These are phyloP conservation scores for Tauraco erythrolophus DNA, from an alignment of 2,113 vertebrate genomes.

Conservation along the genomic window DNA sequence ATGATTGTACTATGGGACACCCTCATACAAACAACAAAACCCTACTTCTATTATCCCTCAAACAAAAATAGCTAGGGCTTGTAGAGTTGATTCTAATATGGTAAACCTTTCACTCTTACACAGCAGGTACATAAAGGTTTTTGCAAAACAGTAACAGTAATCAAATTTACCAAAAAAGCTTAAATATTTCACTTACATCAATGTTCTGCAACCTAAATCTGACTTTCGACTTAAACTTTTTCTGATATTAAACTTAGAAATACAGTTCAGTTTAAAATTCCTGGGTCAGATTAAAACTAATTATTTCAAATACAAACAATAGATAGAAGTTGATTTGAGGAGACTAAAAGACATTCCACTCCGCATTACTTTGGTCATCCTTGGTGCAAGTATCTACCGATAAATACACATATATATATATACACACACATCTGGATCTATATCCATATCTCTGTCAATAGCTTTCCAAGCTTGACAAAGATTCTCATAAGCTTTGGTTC, in stretches of 20 bases:
- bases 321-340: neutral
- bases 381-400: neutral
- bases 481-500: neutral
- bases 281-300: neutral
- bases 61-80: neutral
- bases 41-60: neutral
- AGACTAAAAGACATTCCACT: neutral
- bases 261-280: neutral
- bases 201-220: neutral
- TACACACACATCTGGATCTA: too few species aligned
- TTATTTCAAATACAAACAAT: neutral
- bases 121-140: neutral
- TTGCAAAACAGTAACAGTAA: neutral
- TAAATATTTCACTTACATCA: neutral
- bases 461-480: neutral
- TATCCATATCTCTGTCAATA: neutral
- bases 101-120: neutral
- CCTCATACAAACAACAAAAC: neutral
- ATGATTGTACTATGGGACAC: fast-evolving
- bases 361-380: neutral
- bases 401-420: fast-evolving
- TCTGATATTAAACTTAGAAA: neutral
- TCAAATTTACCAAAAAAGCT: neutral
- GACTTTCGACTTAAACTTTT: neutral
- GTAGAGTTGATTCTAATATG: neutral